Base-by-base conservation (phyloP, 2,888 invertebrate species). In the Drosophila mettleri region DNA sequence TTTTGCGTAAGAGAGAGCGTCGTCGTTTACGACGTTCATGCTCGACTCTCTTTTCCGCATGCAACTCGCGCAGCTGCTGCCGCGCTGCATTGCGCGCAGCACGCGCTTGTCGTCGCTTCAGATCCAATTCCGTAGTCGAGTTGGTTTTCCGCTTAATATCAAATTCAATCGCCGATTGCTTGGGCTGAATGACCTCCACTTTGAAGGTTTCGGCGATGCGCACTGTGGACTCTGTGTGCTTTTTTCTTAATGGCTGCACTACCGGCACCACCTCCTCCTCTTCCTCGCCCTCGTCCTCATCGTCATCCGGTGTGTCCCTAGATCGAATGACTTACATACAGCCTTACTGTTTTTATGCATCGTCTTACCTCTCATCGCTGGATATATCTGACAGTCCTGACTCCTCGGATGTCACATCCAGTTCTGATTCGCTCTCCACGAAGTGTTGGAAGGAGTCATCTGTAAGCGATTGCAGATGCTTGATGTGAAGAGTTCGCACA, bases 401-500 rank as follows among this genome's bases (percentile, higher is more conserved):
- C n/a, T 74, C 74, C 1, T 78, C 80, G 0, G 80, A 78, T 2
- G 72, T 67, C 2, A 69, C 53, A 16, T 84, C 77, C 5, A 83
- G 66, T 2, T 83, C 82, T 2, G 74, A 33, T 2, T 76, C 79
- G 36, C 70, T 74, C 1, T 71, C 53, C 27, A 72, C 46, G 3
- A 70, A 66, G 9, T 77, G 82, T 2, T 36, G 41, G 49, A 91
- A 90, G 4, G 81, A 55, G 1, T 48, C 18, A 3, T 90, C 87
- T 0, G 78, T 59, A 27, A 86, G 67, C 0, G 90, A 80, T 39
- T 90, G 88, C 53, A 91, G 54, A 52, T 86, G 88, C 0, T 62
- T 67, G 12, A 91, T 91, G 46, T 87, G 87, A 66, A 91, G 62
- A 8, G 77, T 76, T 0, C 46, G 73, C 1, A 91, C 76, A 55